A percentile compares a stretch with the other conserved stretches of the same genome.
Conservation (phyloP, 2,113 vertebrate genomes). For the Microcebus jonahi region DNA sequence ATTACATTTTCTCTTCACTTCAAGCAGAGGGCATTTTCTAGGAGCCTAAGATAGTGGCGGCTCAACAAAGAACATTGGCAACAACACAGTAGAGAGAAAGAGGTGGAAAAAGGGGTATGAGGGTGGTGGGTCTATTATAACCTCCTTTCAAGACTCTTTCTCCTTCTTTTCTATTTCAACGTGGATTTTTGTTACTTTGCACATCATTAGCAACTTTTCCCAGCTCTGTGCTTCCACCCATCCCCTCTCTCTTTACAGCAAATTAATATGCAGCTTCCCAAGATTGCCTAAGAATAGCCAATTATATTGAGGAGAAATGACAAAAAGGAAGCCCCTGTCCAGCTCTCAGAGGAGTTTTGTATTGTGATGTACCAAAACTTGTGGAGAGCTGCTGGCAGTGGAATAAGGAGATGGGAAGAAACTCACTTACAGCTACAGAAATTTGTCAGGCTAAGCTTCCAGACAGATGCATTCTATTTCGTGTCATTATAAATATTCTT, state of each 20-base stretch:
- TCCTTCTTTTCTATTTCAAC: not conserved
- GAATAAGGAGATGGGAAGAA: not conserved
- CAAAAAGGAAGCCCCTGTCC: not conserved
- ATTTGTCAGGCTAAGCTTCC: slow-evolving; percentile 36
- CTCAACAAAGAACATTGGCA: not conserved
- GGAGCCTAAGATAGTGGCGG: not conserved
- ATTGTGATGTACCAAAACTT: not conserved
- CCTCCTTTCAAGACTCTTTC: not conserved
- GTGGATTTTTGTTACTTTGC: not conserved
- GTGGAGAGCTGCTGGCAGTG: not conserved
- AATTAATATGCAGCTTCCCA: not conserved
- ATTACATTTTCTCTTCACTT: not conserved
- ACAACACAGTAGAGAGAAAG: not conserved
- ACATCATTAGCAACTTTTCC: not conserved
- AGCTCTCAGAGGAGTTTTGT: slow-evolving; percentile 34
- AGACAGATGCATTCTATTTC: slow-evolving; percentile 42
- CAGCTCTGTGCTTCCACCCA: not conserved
- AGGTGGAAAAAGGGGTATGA: not conserved
- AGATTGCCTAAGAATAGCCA: not conserved
- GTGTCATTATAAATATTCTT: slow-evolving; percentile 56
- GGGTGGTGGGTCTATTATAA: rapidly evolving
- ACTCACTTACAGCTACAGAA: slow-evolving; percentile 29
- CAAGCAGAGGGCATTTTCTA: not conserved
- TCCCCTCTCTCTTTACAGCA: not conserved
- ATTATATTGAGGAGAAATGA: not conserved